Conservation (phyloP, 1,140 invertebrate species). For the Atta colombica region DNA sequence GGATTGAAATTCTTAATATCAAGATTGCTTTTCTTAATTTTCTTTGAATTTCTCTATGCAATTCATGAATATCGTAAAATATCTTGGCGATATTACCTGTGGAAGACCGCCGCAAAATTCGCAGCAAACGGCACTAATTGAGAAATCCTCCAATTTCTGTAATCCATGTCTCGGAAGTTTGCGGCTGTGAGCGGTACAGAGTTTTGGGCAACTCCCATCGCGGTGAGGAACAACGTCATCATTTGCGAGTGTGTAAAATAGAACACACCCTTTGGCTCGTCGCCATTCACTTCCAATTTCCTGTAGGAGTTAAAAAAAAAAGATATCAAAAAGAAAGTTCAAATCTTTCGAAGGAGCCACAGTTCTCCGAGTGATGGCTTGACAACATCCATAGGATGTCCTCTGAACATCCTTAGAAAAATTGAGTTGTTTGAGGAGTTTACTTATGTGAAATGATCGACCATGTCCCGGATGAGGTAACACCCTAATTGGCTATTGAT, state of each 20-base stretch:
- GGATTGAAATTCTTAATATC: background rate
- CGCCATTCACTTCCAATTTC: slow-evolving; percentile 65
- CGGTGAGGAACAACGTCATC: slow-evolving; percentile 87
- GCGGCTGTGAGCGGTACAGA: slow-evolving; percentile 88
- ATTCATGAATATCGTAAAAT: background rate
- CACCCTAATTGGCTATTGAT: slow-evolving; percentile 90
- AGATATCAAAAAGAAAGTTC: background rate
- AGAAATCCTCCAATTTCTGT: slow-evolving; percentile 90
- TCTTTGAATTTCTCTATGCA: background rate
- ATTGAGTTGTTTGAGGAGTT: background rate
- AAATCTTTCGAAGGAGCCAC: background rate
- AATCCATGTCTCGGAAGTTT: slow-evolving; percentile 88
- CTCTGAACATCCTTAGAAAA: too few species aligned
- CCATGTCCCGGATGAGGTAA: slow-evolving; percentile 90
- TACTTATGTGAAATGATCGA: slow-evolving; percentile 86
- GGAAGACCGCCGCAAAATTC: slow-evolving; percentile 92
- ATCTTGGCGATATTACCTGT: slow-evolving; percentile 85
- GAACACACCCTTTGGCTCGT: slow-evolving; percentile 88
- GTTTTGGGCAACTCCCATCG: slow-evolving; percentile 90
- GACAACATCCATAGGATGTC: too few species aligned
- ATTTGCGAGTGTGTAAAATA: slow-evolving; percentile 91
- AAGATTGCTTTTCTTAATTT: background rate
- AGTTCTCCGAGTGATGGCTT: too few species aligned
- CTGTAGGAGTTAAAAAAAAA: slow-evolving; percentile 53
- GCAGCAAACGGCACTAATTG: slow-evolving; percentile 91